Conservation (phyloP, 2,888 invertebrate species). For the Netelia melanura region DNA sequence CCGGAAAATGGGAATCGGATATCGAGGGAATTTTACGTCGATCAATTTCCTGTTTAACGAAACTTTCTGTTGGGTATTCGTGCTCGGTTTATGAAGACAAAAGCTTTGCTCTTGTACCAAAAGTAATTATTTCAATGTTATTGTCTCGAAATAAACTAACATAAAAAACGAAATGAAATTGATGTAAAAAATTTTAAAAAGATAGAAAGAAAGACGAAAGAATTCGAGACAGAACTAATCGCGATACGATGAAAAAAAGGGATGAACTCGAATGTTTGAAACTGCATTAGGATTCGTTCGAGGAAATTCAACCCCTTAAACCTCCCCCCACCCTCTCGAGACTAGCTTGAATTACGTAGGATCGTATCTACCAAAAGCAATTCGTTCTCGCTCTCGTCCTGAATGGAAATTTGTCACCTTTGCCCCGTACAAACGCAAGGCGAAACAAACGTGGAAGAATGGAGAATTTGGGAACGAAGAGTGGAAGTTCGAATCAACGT, state of each 20-base stretch:
- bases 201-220: not conserved
- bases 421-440: slow-evolving; percentile 26
- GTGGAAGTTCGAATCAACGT: slow-evolving; percentile 55
- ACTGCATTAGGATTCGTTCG: slow-evolving; percentile 6
- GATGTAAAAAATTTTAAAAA: not conserved
- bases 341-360: slow-evolving; percentile 44
- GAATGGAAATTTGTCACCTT: slow-evolving; percentile 42
- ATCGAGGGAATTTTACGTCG: not conserved
- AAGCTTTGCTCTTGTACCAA: slow-evolving; percentile 20
- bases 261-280: slow-evolving; percentile 4
- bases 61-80: slow-evolving; percentile 9
- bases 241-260: not conserved
- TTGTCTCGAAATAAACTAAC: not conserved
- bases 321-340: slow-evolving; percentile 1
- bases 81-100: slow-evolving; percentile 23
- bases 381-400: slow-evolving; percentile 45
- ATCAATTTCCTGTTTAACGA: not conserved
- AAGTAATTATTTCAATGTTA: slow-evolving; percentile 13
- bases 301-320: slow-evolving; percentile 29
- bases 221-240: not conserved
- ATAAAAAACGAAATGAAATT: not conserved
- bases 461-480: slow-evolving; percentile 36
- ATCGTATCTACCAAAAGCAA: slow-evolving; percentile 69
- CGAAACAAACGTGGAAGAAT: slow-evolving; percentile 61
- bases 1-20: slow-evolving; percentile 16